A percentile compares a stretch with the other conserved stretches of the same genome.
phyloP scores from a whole-genome alignment of 2,113 vertebrate genomes.

The Orthochromis indermauri region DNA sequence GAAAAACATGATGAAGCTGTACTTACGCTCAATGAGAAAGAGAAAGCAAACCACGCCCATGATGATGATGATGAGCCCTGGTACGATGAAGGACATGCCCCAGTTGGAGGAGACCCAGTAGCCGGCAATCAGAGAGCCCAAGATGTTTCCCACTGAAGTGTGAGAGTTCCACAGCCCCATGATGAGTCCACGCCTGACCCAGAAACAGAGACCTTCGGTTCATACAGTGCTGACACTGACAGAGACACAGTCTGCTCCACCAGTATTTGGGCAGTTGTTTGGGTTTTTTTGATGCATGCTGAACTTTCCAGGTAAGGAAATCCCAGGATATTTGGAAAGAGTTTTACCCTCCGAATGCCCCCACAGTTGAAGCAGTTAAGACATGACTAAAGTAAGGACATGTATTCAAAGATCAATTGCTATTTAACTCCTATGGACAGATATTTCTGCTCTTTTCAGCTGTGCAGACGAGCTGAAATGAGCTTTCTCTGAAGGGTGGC shows the following conservation, averaged over 20 bases:
- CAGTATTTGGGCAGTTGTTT: background rate
- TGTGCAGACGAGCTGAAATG: background rate
- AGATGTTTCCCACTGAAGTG: constrained; percentile 92
- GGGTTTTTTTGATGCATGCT: background rate
- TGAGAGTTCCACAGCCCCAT: constrained; percentile 98
- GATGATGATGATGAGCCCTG: constrained; percentile 76
- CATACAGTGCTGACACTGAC: background rate
- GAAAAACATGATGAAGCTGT: background rate
- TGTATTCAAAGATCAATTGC: background rate
- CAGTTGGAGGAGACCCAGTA: constrained; percentile 83
- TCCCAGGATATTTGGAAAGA: background rate
- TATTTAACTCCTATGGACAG: background rate
- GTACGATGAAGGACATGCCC: constrained; percentile 90
- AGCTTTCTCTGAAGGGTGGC: background rate
- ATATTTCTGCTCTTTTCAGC: background rate
- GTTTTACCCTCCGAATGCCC: background rate
- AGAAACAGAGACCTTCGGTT: background rate
- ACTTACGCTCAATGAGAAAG: constrained; percentile 94
- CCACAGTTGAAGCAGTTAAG: background rate
- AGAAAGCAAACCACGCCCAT: constrained; percentile 86
- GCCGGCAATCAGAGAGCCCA: constrained; percentile 88
- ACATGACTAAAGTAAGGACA: background rate
- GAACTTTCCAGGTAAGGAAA: background rate
- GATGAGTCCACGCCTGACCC: constrained; percentile 82
- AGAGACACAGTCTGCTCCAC: background rate